Evolutionary conservation across 2,888 invertebrate species (phyloP).

Genomic region (Limnephilus rhombicus): DNA sequence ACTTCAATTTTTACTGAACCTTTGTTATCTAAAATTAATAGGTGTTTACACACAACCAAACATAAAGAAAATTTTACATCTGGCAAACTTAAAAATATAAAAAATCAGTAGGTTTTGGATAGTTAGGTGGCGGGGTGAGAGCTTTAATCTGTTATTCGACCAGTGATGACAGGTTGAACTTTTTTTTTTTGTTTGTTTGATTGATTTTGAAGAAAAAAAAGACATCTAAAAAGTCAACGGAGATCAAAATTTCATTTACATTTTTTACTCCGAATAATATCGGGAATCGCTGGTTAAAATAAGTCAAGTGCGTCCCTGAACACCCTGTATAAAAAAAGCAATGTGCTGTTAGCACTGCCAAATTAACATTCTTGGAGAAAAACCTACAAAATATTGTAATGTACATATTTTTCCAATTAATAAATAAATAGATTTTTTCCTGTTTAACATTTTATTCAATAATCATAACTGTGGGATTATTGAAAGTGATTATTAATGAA

Average conservation of each 20-base stretch:
- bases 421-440: neutral
- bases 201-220: too few species aligned
- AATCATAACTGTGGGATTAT: neutral
- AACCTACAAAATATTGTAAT: neutral
- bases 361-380: neutral
- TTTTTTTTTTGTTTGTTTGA: too few species aligned
- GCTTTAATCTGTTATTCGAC: too few species aligned
- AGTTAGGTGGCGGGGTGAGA: too few species aligned
- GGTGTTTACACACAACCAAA: neutral
- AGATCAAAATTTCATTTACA: too few species aligned
- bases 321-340: neutral
- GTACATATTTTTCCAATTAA: neutral
- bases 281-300: too few species aligned
- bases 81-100: neutral
- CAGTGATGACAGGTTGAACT: too few species aligned
- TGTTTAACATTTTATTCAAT: neutral
- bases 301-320: too few species aligned
- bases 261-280: too few species aligned
- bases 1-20: neutral
- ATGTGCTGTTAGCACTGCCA: neutral
- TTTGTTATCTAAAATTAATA: neutral
- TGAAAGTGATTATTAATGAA: neutral
- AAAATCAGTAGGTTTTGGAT: too few species aligned
- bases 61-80: neutral
- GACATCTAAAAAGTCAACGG: too few species aligned